Conservation (phyloP, 2,888 invertebrate genomes). For the Eristalis tenax region DNA sequence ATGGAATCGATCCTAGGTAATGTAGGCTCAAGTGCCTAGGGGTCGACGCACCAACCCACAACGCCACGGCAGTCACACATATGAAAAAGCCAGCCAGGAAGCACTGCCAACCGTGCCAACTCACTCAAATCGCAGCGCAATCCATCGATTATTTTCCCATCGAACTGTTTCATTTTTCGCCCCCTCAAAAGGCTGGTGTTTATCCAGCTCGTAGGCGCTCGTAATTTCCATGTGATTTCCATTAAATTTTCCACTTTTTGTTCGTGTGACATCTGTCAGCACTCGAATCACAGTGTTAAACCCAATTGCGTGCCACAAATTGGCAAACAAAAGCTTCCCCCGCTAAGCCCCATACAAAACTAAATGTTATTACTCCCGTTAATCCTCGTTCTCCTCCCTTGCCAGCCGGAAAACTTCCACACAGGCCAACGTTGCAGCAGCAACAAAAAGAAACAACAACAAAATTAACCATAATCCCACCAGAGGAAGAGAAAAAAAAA, state of each 20-base stretch:
- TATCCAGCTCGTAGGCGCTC: not conserved
- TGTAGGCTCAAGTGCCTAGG: too few species aligned
- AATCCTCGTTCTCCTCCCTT: not conserved
- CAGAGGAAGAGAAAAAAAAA: not conserved
- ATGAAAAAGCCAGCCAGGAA: too few species aligned
- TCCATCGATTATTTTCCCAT: not conserved
- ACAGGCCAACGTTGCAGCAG: too few species aligned
- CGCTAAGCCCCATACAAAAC: not conserved
- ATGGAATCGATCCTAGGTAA: too few species aligned
- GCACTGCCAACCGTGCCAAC: too few species aligned
- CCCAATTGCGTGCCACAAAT: not conserved
- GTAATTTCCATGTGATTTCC: not conserved
- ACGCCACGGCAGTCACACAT: too few species aligned
- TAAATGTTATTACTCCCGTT: constrained; percentile 6
- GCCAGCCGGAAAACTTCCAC: not conserved
- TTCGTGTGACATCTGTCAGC: not conserved
- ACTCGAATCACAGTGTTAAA: not conserved
- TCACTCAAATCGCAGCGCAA: not conserved
- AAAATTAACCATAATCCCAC: too few species aligned
- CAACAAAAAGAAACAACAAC: too few species aligned
- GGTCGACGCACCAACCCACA: too few species aligned
- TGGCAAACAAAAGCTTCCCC: not conserved
- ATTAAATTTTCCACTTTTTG: not conserved
- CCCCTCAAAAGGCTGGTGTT: not conserved
- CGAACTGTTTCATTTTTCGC: not conserved